phyloP scores from a whole-genome alignment of 64 coral and sea anemone genomes.

The Actinia equina region DNA sequence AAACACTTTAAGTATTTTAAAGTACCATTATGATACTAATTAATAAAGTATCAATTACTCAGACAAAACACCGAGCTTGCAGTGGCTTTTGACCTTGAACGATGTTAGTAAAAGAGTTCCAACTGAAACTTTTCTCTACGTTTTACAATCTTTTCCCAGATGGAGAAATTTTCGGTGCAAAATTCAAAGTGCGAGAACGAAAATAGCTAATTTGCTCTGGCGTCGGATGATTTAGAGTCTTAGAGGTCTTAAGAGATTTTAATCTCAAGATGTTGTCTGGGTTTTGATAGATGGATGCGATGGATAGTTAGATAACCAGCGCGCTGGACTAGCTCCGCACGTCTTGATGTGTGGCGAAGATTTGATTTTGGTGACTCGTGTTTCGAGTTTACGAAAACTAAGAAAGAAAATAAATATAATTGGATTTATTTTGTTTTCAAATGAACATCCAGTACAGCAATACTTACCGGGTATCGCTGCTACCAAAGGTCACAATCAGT shows the following conservation, averaged over 20 bases:
- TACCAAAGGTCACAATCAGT: too few relatives aligned
- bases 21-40: not conserved
- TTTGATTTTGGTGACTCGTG: not conserved
- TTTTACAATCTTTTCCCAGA: not conserved
- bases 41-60: conserved; percentile 8
- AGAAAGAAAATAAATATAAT: not conserved
- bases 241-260: not conserved
- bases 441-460: not conserved
- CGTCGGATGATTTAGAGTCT: conserved; percentile 2
- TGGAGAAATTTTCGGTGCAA: not conserved
- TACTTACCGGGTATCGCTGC: not conserved
- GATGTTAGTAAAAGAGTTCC: not conserved
- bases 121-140: not conserved
- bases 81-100: not conserved
- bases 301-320: not conserved
- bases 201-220: not conserved
- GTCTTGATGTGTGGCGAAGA: not conserved
- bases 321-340: not conserved
- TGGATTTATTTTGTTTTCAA: not conserved
- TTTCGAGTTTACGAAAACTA: not conserved
- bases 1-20: not conserved
- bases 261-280: not conserved
- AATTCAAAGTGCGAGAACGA: not conserved
- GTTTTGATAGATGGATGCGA: not conserved
- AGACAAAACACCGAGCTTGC: not conserved